Evolutionary conservation across 2,797 vertebrate species (phyloP).

Genomic region (Cynodonichthys magdalenae): DNA sequence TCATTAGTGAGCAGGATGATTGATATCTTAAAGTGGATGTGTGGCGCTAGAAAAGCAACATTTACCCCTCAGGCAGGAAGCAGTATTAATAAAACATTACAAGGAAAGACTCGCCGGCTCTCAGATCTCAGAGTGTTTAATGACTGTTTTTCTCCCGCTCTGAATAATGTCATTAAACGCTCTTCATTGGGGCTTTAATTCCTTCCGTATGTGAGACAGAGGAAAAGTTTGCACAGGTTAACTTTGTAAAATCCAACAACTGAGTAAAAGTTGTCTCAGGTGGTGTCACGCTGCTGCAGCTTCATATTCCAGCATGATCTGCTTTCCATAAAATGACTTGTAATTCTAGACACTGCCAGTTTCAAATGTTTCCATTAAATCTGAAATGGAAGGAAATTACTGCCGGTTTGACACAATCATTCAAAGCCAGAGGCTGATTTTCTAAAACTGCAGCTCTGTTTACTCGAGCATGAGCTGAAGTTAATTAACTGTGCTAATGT

Average conservation of each 20-base stretch:
- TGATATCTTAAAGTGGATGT: conserved; percentile 67
- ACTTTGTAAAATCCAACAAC: conserved; percentile 34
- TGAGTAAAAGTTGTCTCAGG: conserved; percentile 21
- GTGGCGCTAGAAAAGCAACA: conserved; percentile 65
- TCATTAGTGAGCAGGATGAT: conserved; percentile 72
- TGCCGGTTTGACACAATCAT: conserved; percentile 65
- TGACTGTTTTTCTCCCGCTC: conserved; percentile 49
- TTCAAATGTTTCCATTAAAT: conserved; percentile 62
- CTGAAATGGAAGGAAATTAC: conserved; percentile 61
- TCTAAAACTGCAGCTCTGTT: conserved; percentile 53
- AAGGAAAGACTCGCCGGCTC: conserved; percentile 59
- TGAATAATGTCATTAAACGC: conserved; percentile 43
- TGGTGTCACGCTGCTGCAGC: conserved; percentile 13
- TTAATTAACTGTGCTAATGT: conserved; percentile 74
- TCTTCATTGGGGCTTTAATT: conserved; percentile 40
- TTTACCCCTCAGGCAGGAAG: conserved; percentile 69
- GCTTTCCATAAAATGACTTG: conserved; percentile 24
- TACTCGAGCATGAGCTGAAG: conserved; percentile 58
- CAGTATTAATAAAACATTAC: conserved; percentile 82
- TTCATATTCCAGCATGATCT: conserved; percentile 27
- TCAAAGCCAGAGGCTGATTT: conserved; percentile 52
- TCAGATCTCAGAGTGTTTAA: conserved; percentile 54
- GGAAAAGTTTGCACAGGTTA: conserved; percentile 14
- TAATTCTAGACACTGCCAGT: conserved; percentile 42
- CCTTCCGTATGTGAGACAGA: not conserved